phyloP scores from a whole-genome alignment of 2,797 vertebrate genomes.

The Orestias chungarensis region DNA sequence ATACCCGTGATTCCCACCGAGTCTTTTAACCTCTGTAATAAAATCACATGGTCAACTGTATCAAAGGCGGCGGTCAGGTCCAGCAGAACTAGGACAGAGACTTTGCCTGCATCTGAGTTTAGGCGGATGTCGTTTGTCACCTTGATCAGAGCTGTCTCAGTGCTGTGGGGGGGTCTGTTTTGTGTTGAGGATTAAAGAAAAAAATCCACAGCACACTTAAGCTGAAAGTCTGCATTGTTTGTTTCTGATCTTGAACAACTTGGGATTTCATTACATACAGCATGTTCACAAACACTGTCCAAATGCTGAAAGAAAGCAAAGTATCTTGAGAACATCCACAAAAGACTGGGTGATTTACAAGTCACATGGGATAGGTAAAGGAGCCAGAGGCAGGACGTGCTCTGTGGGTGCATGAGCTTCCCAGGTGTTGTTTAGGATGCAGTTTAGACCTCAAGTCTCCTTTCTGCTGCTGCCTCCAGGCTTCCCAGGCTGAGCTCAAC shows the following conservation, averaged over 20 bases:
- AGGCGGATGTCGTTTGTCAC: no score
- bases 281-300: constrained; percentile 34
- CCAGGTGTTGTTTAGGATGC: constrained; percentile 56
- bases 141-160: no score
- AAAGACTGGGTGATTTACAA: constrained; percentile 21
- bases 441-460: constrained; percentile 42
- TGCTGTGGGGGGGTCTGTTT: no score
- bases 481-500: constrained; percentile 31
- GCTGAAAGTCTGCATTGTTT: constrained; percentile 49
- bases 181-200: constrained; percentile 51
- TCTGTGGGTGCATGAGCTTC: constrained; percentile 33
- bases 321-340: constrained; percentile 17
- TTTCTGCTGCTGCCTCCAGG: constrained; percentile 47
- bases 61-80: no score
- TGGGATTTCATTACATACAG: constrained; percentile 43
- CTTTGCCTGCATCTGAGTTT: no score
- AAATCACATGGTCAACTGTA: no score
- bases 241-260: constrained; percentile 47
- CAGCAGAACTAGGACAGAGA: no score
- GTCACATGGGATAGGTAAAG: constrained; percentile 14
- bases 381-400: constrained; percentile 39
- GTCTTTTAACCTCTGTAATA: no score
- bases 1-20: no score
- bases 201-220: constrained; percentile 52
- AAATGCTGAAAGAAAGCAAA: constrained; percentile 36